Evolutionary conservation across 2,113 vertebrate genomes (phyloP).

Genomic region (Bagarius yarrelli): DNA sequence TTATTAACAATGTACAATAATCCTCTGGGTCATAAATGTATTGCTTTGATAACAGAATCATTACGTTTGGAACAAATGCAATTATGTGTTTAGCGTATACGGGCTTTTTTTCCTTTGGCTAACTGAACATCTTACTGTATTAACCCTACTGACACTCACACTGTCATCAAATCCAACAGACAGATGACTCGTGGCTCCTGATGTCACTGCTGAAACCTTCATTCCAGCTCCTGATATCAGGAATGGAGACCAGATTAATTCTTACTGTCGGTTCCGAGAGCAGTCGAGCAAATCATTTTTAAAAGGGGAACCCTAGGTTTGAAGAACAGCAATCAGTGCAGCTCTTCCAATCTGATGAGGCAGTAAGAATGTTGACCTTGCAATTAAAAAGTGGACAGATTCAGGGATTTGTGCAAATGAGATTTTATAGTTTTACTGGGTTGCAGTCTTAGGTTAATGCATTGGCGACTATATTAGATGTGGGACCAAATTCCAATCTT

Average conservation of each 20-base stretch:
- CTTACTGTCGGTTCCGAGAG: not conserved
- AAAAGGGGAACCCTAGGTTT: not conserved
- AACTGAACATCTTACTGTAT: not conserved
- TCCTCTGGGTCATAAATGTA: not conserved
- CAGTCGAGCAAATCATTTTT: slow-evolving; percentile 1
- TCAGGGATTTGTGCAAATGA: not conserved
- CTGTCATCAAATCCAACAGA: too few relatives aligned
- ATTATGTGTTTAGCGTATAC: slow-evolving; percentile 3
- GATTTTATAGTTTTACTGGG: slow-evolving; percentile 1
- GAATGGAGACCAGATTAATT: not conserved
- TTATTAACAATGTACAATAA: not conserved
- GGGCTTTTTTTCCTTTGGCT: not conserved
- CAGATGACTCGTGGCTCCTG: not conserved
- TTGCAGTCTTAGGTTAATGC: not conserved
- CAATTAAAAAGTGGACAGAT: not conserved
- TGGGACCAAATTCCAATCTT: not conserved
- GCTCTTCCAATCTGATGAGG: not conserved
- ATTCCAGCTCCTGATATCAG: slow-evolving; percentile 2
- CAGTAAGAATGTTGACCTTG: not conserved
- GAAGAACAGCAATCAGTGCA: not conserved
- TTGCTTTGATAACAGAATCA: not conserved
- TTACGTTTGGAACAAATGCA: not conserved
- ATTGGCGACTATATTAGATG: not conserved
- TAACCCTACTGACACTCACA: not conserved
- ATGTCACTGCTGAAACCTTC: not conserved